Percentiles rank a stretch among this genome's conserved stretches.
phyloP scores from a whole-genome alignment of 2,888 invertebrate species.

The Mycalesis mineus region DNA sequence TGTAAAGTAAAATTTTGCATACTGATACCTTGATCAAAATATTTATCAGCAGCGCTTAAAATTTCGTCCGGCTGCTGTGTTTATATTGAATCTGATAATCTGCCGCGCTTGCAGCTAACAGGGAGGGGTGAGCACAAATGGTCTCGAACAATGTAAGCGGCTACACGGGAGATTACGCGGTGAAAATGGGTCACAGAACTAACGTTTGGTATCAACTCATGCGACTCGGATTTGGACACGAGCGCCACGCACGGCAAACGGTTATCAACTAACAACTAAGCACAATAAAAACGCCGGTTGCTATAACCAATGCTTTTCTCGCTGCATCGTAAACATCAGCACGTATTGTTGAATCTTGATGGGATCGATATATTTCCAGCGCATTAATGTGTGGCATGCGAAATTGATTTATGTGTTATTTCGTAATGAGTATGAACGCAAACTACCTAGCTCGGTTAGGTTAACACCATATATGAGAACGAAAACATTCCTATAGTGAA shows the following conservation, averaged over 20 bases:
- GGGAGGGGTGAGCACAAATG: slow-evolving; percentile 25
- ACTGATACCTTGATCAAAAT: slow-evolving; percentile 66
- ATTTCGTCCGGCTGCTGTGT: slow-evolving; percentile 32
- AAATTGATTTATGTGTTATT: background rate
- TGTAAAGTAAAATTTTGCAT: slow-evolving; percentile 28
- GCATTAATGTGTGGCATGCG: background rate
- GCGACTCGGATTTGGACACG: slow-evolving; percentile 43
- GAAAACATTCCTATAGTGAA: too few species aligned
- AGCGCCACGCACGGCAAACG: slow-evolving; percentile 56
- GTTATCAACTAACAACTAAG: slow-evolving; percentile 76
- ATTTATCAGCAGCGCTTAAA: slow-evolving; percentile 39
- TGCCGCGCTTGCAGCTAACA: background rate
- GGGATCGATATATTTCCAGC: slow-evolving; percentile 2
- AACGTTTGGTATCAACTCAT: slow-evolving; percentile 27
- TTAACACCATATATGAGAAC: too few species aligned
- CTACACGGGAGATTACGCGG: slow-evolving; percentile 9
- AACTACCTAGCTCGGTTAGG: background rate
- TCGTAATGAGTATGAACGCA: background rate
- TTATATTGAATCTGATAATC: slow-evolving; percentile 28
- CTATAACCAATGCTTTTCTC: slow-evolving; percentile 47
- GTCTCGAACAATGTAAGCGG: slow-evolving; percentile 4
- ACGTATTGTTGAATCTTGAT: slow-evolving; percentile 15
- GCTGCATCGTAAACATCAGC: slow-evolving; percentile 33
- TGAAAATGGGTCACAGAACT: slow-evolving; percentile 18
- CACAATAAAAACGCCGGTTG: slow-evolving; percentile 61